These are phyloP conservation scores for Lucinisca nassula DNA, from an alignment of 2,888 invertebrate genomes.

Conservation along the genomic window DNA sequence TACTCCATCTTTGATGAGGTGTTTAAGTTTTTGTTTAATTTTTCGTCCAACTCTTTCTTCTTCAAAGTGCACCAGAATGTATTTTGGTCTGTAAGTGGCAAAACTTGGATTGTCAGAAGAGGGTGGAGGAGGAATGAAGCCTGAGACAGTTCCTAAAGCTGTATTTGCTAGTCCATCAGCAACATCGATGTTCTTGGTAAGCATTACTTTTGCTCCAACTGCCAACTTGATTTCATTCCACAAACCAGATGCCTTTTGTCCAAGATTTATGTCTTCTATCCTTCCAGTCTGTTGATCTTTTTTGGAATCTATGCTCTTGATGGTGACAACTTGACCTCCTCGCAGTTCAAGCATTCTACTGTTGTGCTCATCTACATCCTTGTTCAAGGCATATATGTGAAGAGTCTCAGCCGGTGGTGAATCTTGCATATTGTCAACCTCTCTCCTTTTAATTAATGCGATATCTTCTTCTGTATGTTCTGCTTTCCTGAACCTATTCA, in stretches of 20 bases:
- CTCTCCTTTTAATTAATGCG: not conserved
- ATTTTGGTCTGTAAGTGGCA: too few species aligned
- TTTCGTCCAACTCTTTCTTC: too few species aligned
- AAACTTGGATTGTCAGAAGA: too few species aligned
- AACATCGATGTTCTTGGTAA: not conserved
- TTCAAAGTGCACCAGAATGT: too few species aligned
- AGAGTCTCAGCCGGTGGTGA: not conserved
- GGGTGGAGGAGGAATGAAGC: too few species aligned
- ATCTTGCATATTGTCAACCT: not conserved
- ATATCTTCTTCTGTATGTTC: not conserved
- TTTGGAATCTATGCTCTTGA: not conserved
- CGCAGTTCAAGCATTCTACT: not conserved
- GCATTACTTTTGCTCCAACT: not conserved
- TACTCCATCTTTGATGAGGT: too few species aligned
- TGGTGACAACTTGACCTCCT: not conserved
- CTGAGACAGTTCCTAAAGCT: not conserved
- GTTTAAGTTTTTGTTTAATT: too few species aligned
- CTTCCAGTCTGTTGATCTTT: not conserved
- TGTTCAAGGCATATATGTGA: not conserved
- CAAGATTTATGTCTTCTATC: not conserved
- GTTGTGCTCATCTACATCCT: not conserved
- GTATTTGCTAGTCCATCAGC: not conserved
- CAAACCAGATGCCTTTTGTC: too few species aligned
- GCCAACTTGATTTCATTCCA: not conserved
- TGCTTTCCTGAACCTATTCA: not conserved